Percentiles rank a stretch among this genome's conserved stretches.
Evolutionary conservation across 1,140 invertebrate species (phyloP).

Genomic region (Metopolophium dirhodum): DNA sequence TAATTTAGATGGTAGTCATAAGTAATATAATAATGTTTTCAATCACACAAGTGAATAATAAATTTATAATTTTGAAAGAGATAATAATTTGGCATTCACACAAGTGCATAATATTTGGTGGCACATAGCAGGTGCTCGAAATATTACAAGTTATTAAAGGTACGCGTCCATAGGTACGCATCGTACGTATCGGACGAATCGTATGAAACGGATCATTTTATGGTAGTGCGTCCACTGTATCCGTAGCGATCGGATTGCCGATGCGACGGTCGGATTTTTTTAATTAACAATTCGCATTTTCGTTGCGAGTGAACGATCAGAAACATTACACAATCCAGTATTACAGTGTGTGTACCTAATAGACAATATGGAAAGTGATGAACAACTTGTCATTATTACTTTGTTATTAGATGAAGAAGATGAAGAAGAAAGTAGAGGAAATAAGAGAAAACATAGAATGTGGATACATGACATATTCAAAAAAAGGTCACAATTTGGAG

Average conservation of each 20-base stretch:
- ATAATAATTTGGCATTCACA: no score
- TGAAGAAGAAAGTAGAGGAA: constrained; percentile 18
- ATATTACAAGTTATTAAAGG: no score
- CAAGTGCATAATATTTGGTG: no score
- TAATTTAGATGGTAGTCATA: no score
- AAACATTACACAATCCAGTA: neutral
- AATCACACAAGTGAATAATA: no score
- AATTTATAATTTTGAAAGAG: no score
- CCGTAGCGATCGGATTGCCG: neutral
- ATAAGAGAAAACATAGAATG: neutral
- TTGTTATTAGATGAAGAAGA: neutral
- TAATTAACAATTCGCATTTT: neutral
- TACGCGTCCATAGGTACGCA: no score
- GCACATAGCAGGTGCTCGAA: no score
- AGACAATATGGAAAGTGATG: constrained; percentile 36
- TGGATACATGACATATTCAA: constrained; percentile 43
- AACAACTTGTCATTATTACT: constrained; percentile 22
- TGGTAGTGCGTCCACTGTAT: constrained; percentile 13
- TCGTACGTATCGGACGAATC: neutral
- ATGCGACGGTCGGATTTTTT: neutral
- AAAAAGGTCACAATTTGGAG: constrained; percentile 33
- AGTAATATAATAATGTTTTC: no score
- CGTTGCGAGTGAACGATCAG: neutral
- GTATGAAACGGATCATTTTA: neutral
- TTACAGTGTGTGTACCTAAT: constrained; percentile 6